phyloP scores from a whole-genome alignment of 2,888 invertebrate genomes.

The Chloroclysta siterata region DNA sequence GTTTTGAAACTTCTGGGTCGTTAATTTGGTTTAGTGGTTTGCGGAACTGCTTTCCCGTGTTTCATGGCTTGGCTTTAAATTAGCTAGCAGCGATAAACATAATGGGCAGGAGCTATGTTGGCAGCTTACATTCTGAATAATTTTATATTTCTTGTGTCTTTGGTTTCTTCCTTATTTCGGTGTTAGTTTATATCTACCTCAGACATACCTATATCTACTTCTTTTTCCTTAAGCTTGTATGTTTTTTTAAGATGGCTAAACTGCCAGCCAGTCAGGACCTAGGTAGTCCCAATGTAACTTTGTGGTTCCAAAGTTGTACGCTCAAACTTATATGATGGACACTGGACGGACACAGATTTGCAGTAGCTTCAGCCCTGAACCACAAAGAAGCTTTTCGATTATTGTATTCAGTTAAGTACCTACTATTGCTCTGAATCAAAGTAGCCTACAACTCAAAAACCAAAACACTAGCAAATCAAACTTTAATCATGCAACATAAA shows the following conservation, averaged over 20 bases:
- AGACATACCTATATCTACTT: too few relatives aligned
- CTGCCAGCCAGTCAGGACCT: too few relatives aligned
- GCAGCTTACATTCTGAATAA: background rate
- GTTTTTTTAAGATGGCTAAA: too few relatives aligned
- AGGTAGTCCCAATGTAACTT: too few relatives aligned
- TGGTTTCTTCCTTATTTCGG: background rate
- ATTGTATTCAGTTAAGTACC: background rate
- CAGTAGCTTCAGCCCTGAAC: background rate
- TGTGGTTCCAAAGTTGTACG: too few relatives aligned
- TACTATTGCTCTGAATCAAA: background rate
- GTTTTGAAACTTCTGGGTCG: constrained; percentile 37
- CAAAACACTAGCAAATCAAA: background rate
- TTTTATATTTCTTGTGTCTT: background rate
- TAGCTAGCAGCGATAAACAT: constrained; percentile 5
- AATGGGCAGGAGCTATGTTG: constrained; percentile 3
- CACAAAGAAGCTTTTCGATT: background rate
- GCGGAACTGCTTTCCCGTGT: constrained; percentile 17
- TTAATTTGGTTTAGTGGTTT: constrained; percentile 32
- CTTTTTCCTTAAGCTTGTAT: too few relatives aligned
- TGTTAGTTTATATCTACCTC: too few relatives aligned
- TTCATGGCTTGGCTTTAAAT: constrained; percentile 8
- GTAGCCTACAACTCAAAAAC: background rate
- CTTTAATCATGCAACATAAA: constrained; percentile 10
- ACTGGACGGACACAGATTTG: too few relatives aligned
- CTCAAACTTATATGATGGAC: too few relatives aligned